Conservation (phyloP, 2,797 vertebrate genomes). For the Artibeus jamaicensis region DNA sequence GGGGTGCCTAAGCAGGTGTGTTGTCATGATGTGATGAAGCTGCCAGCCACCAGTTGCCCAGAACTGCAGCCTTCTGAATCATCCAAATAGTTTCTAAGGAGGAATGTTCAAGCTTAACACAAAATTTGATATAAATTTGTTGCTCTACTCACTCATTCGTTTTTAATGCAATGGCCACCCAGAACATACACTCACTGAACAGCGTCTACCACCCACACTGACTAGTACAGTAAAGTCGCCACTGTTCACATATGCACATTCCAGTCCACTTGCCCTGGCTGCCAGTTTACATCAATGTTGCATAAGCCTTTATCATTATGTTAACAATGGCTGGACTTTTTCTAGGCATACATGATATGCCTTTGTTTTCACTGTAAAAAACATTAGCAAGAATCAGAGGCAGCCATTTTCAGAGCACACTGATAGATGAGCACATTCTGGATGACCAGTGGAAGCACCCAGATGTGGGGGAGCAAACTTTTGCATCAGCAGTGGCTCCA, state of each 20-base stretch:
- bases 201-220: neutral
- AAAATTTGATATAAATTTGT: neutral
- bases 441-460: no score
- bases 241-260: neutral
- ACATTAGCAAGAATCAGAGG: no score
- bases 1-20: neutral
- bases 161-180: neutral
- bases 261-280: neutral
- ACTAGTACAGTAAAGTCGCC: neutral
- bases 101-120: neutral
- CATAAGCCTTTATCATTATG: neutral
- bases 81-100: neutral
- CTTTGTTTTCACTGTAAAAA: neutral
- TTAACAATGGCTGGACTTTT: neutral
- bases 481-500: no score
- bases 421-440: no score
- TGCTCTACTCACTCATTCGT: neutral
- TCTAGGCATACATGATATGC: neutral
- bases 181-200: neutral
- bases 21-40: neutral
- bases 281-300: neutral
- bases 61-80: neutral
- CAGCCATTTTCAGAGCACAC: no score
- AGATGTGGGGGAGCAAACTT: no score
- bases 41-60: neutral